Percentiles rank a stretch among this genome's conserved stretches.
These are phyloP conservation scores for Sebastes goodei DNA, from an alignment of 2,797 vertebrate species.

Conservation along the genomic window DNA sequence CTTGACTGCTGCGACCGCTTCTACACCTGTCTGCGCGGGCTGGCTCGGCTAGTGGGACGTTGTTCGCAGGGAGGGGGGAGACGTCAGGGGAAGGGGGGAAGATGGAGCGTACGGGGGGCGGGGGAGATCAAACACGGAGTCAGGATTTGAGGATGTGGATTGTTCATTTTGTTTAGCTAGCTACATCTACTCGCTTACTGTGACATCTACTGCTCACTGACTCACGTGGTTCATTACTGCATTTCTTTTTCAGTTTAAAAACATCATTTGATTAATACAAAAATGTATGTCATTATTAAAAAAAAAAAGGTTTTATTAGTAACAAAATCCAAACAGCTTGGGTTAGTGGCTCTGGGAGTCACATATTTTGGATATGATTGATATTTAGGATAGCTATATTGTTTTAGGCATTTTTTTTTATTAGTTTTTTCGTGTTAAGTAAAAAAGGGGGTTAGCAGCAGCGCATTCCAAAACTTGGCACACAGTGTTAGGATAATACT, in stretches of 20 bases:
- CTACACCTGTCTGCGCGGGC: constrained; percentile 41
- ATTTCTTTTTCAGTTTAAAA: constrained; percentile 12
- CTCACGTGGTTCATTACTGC: constrained; percentile 8
- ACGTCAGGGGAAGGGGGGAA: constrained; percentile 46
- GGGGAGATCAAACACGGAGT: constrained; percentile 78
- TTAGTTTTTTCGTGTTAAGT: not conserved
- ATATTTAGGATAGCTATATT: not conserved
- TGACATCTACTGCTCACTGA: constrained; percentile 8
- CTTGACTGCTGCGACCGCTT: constrained; percentile 21
- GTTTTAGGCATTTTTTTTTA: not conserved
- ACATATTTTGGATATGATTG: not conserved
- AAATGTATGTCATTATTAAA: not conserved
- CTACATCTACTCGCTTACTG: constrained; percentile 26
- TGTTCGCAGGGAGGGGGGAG: constrained; percentile 28
- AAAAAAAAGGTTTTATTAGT: constrained; percentile 29
- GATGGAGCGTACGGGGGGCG: constrained; percentile 59
- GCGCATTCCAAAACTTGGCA: constrained; percentile 50
- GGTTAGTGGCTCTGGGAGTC: constrained; percentile 29
- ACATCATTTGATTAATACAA: constrained; percentile 9
- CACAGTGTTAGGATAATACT: constrained; percentile 50
- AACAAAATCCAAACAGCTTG: constrained; percentile 22
- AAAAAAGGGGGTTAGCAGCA: constrained; percentile 43
- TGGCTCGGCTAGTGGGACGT: constrained; percentile 29
- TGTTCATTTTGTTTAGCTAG: constrained; percentile 52
- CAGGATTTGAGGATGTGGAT: constrained; percentile 77